These are phyloP conservation scores for Cephus runcator DNA, from an alignment of 2,888 invertebrate genomes.

Conservation along the genomic window DNA sequence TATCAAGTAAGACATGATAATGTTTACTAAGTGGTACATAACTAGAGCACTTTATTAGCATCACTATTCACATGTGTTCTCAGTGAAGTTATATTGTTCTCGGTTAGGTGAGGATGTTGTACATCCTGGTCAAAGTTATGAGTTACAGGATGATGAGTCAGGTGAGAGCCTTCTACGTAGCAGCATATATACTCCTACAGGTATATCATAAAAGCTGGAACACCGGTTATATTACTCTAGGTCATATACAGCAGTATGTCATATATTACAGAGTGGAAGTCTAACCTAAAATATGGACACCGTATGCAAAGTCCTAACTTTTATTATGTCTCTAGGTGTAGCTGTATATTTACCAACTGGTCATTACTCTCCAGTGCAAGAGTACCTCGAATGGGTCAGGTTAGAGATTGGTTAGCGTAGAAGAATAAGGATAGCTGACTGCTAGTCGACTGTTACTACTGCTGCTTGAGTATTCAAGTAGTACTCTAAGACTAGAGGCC, in stretches of 20 bases:
- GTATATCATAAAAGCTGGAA: not conserved
- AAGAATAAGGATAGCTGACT: not conserved
- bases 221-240: not conserved
- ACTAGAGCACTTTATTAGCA: not conserved
- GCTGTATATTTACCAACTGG: not conserved
- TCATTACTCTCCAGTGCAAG: not conserved
- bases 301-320: not conserved
- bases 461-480: constrained; percentile 21
- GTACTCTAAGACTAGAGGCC: constrained; percentile 14
- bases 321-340: not conserved
- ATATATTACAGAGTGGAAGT: not conserved
- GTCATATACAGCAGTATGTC: not conserved
- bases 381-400: not conserved
- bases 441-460: constrained; percentile 4
- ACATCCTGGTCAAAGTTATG: not conserved
- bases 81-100: not conserved
- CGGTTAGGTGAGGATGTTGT: not conserved
- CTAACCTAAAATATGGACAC: not conserved
- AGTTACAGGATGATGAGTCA: not conserved
- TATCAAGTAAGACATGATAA: not conserved
- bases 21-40: not conserved
- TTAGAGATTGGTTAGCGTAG: not conserved
- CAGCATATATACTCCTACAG: not conserved
- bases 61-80: not conserved
- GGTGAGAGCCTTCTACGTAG: not conserved